Percentiles rank a stretch among this genome's conserved stretches.
Evolutionary conservation across 2,797 vertebrate species (phyloP).

Genomic region (Sebastes taczanowskii): DNA sequence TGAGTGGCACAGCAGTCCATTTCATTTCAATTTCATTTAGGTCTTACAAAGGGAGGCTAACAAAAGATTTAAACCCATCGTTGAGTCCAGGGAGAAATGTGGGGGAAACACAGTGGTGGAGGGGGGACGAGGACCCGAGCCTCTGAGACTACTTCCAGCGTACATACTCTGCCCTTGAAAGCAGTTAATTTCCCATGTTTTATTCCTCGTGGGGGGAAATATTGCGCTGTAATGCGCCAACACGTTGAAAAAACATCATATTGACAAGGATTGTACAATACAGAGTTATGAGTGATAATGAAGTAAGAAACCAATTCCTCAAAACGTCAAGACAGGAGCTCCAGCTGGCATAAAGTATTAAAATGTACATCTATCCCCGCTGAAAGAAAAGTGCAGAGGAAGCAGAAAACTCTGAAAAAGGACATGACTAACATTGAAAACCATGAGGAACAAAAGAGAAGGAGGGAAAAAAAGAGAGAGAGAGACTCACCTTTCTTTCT

Average conservation of each 20-base stretch:
- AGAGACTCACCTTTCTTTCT: constrained; percentile 90
- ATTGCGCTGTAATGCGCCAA: constrained; percentile 50
- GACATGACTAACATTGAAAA: neutral
- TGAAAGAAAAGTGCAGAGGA: constrained; percentile 42
- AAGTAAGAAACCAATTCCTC: constrained; percentile 62
- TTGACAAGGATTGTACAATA: constrained; percentile 45
- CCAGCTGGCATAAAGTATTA: constrained; percentile 32
- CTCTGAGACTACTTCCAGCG: constrained; percentile 39
- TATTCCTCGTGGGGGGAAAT: constrained; percentile 37
- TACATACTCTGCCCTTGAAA: constrained; percentile 56
- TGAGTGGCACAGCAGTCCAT: constrained; percentile 66
- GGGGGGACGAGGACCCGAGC: neutral
- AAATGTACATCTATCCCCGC: constrained; percentile 36
- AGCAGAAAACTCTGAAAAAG: constrained; percentile 29
- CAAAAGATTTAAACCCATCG: constrained; percentile 46
- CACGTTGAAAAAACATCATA: constrained; percentile 48
- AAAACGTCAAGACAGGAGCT: constrained; percentile 55
- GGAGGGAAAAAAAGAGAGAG: neutral
- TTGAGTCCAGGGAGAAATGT: constrained; percentile 9
- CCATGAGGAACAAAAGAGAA: neutral
- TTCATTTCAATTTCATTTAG: constrained; percentile 65
- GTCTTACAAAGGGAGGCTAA: constrained; percentile 39
- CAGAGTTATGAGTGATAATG: constrained; percentile 49
- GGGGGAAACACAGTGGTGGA: neutral
- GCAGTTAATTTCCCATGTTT: constrained; percentile 56